Evolutionary conservation across 2,888 invertebrate species (phyloP), one percentile per base, ranked within the genome.

Genomic region (Perizoma affinitatum): DNA sequence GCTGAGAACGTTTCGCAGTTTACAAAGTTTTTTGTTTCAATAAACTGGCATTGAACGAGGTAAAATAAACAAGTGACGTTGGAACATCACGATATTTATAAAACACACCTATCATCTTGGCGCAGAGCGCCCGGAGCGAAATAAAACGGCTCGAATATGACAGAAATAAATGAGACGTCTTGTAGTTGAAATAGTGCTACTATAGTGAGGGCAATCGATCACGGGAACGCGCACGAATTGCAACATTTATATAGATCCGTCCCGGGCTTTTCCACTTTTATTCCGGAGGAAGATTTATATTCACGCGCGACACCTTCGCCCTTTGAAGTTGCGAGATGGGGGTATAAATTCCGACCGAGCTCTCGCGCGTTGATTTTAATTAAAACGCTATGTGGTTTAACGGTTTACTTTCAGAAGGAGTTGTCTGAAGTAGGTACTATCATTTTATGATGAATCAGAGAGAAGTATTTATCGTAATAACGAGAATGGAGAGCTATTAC

Each of bases 321-420:
- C 90, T 90, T 90, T 90, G 90, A 90, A 90, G 88, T 88, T 79
- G 79, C 76, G 77, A 73, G 82, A 83, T 83, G 83, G 75, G 81
- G 82, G 83, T 82, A 86, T 87, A 87, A 88, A 87, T 88, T 87
- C 82, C 78, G 79, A 75, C 76, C 77, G 77, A 73, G 78, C 78
- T 74, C 74, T 75, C 74, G 70, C 75, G 67, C 80, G 76, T 82
- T 86, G 86, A 84, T 87, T 89, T 90, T 88, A 90, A 90, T 90
- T 88, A 89, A 88, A 89, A 82, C 79, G 73, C 79, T 79, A 83
- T 86, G 81, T 83, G 84, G 78, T 84, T 80, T 74, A 70, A 77
- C 76, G 79, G 71, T 78, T 80, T 80, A 65, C 61, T 65, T 61
- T 62, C 61, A 58, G 68, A 67, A 67, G 63, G 59, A 66, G 68